These are phyloP conservation scores for Myathropa florea DNA, from an alignment of 2,888 invertebrate genomes.

Conservation along the genomic window DNA sequence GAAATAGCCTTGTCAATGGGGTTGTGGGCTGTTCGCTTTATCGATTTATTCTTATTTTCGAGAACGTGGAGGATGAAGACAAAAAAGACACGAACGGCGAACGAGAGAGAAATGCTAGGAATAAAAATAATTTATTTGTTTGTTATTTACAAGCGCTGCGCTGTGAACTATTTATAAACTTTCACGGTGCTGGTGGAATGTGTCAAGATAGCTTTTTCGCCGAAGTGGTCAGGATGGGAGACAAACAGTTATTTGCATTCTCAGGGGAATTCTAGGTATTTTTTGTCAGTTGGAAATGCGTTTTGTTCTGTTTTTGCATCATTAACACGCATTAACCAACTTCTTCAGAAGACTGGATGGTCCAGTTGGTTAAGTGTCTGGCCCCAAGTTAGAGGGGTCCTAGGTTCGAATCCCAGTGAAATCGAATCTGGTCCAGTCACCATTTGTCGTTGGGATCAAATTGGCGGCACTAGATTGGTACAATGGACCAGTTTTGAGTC, in stretches of 20 bases:
- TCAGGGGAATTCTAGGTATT: background rate
- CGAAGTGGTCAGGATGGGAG: background rate
- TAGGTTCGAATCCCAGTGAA: too few relatives aligned
- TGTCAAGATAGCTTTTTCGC: background rate
- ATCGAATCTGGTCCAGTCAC: too few relatives aligned
- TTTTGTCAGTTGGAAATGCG: too few relatives aligned
- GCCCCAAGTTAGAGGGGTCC: too few relatives aligned
- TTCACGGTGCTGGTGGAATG: background rate
- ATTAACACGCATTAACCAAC: too few relatives aligned
- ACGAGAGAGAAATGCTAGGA: background rate
- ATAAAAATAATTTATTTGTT: conserved; percentile 38
- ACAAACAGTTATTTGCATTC: background rate
- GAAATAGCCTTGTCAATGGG: conserved; percentile 1
- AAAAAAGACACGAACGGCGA: background rate
- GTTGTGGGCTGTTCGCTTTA: conserved; percentile 44
- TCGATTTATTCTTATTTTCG: conserved; percentile 52
- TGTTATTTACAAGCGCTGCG: conserved; percentile 35
- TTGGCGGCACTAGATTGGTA: too few relatives aligned
- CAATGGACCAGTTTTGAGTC: too few relatives aligned
- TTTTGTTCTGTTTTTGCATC: too few relatives aligned
- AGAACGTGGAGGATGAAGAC: background rate
- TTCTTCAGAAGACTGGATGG: too few relatives aligned
- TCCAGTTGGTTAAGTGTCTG: too few relatives aligned
- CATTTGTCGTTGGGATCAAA: too few relatives aligned
- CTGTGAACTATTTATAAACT: conserved; percentile 49